These are phyloP conservation scores for Aphidius ervi DNA, from an alignment of 1,140 invertebrate species.

Conservation along the genomic window DNA sequence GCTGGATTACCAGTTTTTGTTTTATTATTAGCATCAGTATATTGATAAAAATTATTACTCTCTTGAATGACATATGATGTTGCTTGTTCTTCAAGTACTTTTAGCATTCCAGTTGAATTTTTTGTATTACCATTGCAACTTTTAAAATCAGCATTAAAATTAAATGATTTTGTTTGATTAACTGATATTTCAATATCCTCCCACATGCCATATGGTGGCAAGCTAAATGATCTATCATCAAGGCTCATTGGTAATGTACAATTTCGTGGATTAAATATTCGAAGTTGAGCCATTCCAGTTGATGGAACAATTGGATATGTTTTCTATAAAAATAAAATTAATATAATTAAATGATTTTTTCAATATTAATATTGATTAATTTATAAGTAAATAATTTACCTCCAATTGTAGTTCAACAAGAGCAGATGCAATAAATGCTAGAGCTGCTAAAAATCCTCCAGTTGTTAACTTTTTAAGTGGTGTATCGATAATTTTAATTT, in stretches of 20 bases:
- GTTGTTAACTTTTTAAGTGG: constrained; percentile 73
- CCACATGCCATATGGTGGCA: constrained; percentile 38
- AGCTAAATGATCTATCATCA: constrained; percentile 21
- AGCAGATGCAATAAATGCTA: constrained; percentile 85
- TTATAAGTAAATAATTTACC: constrained; percentile 42
- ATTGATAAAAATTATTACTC: background rate
- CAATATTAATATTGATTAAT: constrained; percentile 14
- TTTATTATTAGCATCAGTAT: constrained; percentile 31
- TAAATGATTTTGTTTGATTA: background rate
- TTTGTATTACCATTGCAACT: constrained; percentile 13
- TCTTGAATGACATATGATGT: constrained; percentile 29
- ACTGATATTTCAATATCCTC: constrained; percentile 35
- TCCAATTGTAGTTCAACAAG: constrained; percentile 77
- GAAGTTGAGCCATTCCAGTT: constrained; percentile 59
- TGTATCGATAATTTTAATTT: constrained; percentile 53
- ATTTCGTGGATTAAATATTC: constrained; percentile 65
- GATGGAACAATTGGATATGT: constrained; percentile 65
- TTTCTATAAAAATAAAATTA: constrained; percentile 50
- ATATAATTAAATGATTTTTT: background rate
- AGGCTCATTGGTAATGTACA: constrained; percentile 41
- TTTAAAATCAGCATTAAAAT: constrained; percentile 11
- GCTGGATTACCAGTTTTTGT: constrained; percentile 32
- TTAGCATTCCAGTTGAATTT: constrained; percentile 14
- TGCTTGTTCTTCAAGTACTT: constrained; percentile 22
- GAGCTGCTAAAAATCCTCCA: constrained; percentile 78